phyloP scores from a whole-genome alignment of 2,797 vertebrate genomes.

The Bradypus variegatus region DNA sequence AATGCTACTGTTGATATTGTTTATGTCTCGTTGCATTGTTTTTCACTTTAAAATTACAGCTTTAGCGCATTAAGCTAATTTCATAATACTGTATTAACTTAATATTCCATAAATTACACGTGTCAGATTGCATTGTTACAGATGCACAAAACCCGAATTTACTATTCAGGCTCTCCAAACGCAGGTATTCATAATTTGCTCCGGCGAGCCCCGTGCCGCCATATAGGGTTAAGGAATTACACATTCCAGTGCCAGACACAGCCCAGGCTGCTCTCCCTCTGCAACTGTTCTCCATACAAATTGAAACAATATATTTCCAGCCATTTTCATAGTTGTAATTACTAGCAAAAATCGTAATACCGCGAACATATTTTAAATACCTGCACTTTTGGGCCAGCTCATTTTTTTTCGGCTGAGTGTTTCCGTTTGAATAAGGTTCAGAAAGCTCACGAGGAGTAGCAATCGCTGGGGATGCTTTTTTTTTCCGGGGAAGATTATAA shows the following conservation, averaged over 20 bases:
- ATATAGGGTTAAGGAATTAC: constrained; percentile 74
- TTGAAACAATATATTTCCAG: constrained; percentile 76
- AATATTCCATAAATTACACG: constrained; percentile 77
- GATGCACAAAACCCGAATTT: constrained; percentile 73
- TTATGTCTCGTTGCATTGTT: constrained; percentile 67
- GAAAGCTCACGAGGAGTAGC: constrained; percentile 45
- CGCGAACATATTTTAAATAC: constrained; percentile 73
- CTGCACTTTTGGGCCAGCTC: constrained; percentile 64
- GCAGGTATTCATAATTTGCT: constrained; percentile 74
- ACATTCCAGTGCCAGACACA: constrained; percentile 68
- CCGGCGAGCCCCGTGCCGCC: constrained; percentile 68
- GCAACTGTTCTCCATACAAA: constrained; percentile 73
- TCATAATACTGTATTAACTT: constrained; percentile 77
- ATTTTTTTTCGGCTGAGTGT: constrained; percentile 55
- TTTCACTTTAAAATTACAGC: constrained; percentile 77
- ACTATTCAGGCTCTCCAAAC: constrained; percentile 71
- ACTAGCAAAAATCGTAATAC: constrained; percentile 69
- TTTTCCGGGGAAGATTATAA: constrained; percentile 48
- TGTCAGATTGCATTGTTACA: constrained; percentile 74
- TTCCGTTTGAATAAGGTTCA: constrained; percentile 53
- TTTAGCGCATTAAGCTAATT: constrained; percentile 76
- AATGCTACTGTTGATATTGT: constrained; percentile 75
- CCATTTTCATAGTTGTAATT: constrained; percentile 69
- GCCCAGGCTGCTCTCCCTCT: constrained; percentile 59
- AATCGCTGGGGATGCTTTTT: constrained; percentile 36